A percentile compares a stretch with the other conserved stretches of the same genome.
phyloP scores from a whole-genome alignment of 2,888 invertebrate genomes.

The Prenolepis imparis region DNA sequence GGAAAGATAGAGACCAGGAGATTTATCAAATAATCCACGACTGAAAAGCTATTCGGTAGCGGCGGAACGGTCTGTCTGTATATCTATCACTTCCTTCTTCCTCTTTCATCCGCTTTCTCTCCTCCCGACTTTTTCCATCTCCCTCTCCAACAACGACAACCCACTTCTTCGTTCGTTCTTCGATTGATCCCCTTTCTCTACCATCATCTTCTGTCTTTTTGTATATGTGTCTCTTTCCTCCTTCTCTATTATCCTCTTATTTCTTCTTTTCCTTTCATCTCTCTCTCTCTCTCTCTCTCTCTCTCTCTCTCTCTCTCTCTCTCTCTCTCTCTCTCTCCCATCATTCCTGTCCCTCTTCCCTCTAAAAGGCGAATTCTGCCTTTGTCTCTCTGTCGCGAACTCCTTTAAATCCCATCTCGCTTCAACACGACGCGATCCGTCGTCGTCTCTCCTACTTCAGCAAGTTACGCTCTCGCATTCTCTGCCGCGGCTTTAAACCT shows the following conservation, averaged over 20 bases:
- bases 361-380: constrained; percentile 38
- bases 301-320: background rate
- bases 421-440: constrained; percentile 44
- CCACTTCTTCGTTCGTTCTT: constrained; percentile 15
- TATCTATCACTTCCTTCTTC: constrained; percentile 37
- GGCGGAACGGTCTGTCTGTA: constrained; percentile 1
- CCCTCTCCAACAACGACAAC: constrained; percentile 28
- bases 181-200: constrained; percentile 46
- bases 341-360: background rate
- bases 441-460: constrained; percentile 38
- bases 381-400: constrained; percentile 44
- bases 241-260: background rate
- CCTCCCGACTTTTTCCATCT: constrained; percentile 4
- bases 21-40: constrained; percentile 43
- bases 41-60: constrained; percentile 20
- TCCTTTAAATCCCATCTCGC: constrained; percentile 51
- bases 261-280: background rate
- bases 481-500: constrained; percentile 26
- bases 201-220: background rate
- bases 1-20: background rate
- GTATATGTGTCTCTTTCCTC: background rate
- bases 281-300: too few relatives aligned
- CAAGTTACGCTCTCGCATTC: constrained; percentile 25
- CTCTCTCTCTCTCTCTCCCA: background rate
- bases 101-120: constrained; percentile 57